Conservation (phyloP, 2,797 vertebrate species). For the Tenualosa ilisha region DNA sequence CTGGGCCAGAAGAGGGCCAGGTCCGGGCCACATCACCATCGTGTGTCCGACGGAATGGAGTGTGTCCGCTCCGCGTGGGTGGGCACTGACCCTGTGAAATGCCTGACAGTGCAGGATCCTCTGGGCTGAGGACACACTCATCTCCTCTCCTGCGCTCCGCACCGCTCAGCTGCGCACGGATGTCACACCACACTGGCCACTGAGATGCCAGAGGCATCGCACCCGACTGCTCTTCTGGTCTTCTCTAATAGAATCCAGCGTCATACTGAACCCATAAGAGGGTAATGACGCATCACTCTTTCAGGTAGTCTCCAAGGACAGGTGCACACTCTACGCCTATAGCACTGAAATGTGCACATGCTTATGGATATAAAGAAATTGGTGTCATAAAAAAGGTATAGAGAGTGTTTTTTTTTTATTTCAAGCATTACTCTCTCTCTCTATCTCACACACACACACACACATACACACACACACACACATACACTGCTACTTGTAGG, state of each 20-base stretch:
- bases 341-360: too few species aligned
- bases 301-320: too few species aligned
- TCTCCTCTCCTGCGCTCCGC: neutral
- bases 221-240: neutral
- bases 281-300: too few species aligned
- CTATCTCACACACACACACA: too few species aligned
- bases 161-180: neutral
- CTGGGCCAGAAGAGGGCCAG: neutral
- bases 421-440: too few species aligned
- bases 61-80: neutral
- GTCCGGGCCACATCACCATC: neutral
- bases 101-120: conserved; percentile 42
- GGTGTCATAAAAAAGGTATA: too few species aligned
- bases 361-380: too few species aligned
- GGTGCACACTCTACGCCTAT: too few species aligned
- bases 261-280: too few species aligned
- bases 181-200: neutral
- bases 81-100: conserved; percentile 32
- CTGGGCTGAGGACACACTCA: neutral
- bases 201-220: neutral
- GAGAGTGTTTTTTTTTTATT: too few species aligned
- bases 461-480: too few species aligned
- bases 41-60: neutral
- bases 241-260: neutral
- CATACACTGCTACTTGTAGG: too few species aligned